These are phyloP conservation scores for Athene cunicularia DNA, from an alignment of 2,113 vertebrate genomes.

Conservation along the genomic window DNA sequence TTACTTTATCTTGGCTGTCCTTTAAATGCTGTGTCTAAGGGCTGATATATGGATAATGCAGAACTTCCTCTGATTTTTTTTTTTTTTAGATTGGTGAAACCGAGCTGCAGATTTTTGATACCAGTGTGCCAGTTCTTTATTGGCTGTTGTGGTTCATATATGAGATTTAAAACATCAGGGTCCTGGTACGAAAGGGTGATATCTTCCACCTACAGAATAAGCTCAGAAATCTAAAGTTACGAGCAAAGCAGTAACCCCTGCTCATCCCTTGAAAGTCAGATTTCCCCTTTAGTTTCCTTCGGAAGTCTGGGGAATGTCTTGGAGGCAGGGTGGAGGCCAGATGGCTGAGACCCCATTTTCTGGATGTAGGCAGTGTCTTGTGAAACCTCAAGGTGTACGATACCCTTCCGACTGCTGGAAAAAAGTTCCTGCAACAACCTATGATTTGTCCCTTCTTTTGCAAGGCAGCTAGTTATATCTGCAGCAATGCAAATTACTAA, in stretches of 20 bases:
- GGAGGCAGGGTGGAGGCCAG: not conserved
- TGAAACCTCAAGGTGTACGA: not conserved
- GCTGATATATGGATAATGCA: not conserved
- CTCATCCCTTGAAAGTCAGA: not conserved
- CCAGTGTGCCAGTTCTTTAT: not conserved
- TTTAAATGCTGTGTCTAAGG: not conserved
- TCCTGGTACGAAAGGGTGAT: not conserved
- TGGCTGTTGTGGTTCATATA: fast-evolving
- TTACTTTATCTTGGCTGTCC: not conserved
- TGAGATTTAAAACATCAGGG: not conserved
- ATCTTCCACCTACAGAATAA: not conserved
- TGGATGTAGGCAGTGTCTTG: not conserved
- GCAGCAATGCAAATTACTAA: not conserved
- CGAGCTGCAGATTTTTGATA: not conserved
- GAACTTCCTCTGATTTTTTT: not conserved
- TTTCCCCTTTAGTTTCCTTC: not conserved
- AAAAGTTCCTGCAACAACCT: not conserved
- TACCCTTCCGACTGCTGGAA: not conserved
- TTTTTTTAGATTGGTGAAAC: not conserved
- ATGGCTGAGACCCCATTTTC: not conserved
- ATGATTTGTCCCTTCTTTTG: not conserved
- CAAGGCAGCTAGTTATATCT: not conserved
- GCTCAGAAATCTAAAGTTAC: not conserved
- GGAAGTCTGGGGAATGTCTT: not conserved
- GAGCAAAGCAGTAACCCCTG: not conserved